A percentile compares a stretch with the other conserved stretches of the same genome.
Conservation (phyloP, 2,797 vertebrate genomes). For the Fundulus diaphanus region DNA sequence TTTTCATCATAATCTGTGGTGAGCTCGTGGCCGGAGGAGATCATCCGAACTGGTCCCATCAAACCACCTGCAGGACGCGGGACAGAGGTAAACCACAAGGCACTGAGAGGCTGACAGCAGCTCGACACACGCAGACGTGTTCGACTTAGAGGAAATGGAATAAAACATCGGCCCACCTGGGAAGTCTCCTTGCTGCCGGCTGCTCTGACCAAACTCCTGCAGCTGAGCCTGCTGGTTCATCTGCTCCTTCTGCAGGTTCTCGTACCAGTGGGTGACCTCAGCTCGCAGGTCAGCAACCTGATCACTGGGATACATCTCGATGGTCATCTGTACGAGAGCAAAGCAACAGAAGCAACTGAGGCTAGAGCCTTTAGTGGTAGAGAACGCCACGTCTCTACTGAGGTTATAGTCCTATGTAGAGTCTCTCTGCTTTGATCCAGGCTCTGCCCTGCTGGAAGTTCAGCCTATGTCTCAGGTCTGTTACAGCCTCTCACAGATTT, state of each 20-base stretch:
- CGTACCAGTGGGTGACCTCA: conserved; percentile 99
- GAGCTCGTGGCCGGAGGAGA: conserved; percentile 97
- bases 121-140: not conserved
- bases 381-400: not conserved
- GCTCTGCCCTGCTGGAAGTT: too few relatives aligned
- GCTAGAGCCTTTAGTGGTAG: not conserved
- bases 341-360: not conserved
- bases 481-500: too few relatives aligned
- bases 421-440: too few relatives aligned
- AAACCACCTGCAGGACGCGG: conserved; percentile 85
- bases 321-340: conserved; percentile 89
- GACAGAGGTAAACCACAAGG: not conserved
- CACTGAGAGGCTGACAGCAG: not conserved
- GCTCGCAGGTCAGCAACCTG: conserved; percentile 97
- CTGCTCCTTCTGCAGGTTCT: conserved; percentile 99
- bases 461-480: too few relatives aligned
- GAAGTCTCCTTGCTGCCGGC: conserved; percentile 90
- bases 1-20: conserved; percentile 99
- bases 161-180: conserved; percentile 79
- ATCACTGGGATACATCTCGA: conserved; percentile 99
- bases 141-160: not conserved
- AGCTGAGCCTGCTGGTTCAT: conserved; percentile 98
- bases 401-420: too few relatives aligned
- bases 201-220: conserved; percentile 96
- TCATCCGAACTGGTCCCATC: conserved; percentile 99